Percentiles rank a stretch among this genome's conserved stretches.
These are phyloP conservation scores for Entomobrya proxima DNA, from an alignment of 2,888 invertebrate species.

Conservation along the genomic window DNA sequence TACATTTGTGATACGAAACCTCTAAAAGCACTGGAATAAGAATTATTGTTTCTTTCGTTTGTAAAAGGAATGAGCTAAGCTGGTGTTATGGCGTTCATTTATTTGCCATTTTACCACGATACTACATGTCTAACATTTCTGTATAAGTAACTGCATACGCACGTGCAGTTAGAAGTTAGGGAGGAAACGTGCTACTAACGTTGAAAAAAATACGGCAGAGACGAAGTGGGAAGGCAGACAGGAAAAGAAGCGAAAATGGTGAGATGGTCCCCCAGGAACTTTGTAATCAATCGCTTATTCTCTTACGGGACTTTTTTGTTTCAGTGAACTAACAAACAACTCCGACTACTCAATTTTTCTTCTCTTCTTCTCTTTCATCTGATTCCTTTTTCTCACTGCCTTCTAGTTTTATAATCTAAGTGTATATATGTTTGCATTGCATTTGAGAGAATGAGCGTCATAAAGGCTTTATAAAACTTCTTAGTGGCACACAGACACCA, in stretches of 20 bases:
- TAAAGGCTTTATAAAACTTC: not conserved
- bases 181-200: not conserved
- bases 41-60: no score
- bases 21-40: no score
- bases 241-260: slow-evolving; percentile 52
- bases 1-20: no score
- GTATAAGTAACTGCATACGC: no score
- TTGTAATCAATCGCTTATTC: slow-evolving; percentile 72
- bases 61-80: no score
- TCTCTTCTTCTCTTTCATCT: slow-evolving; percentile 39
- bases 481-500: not conserved
- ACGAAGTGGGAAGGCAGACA: slow-evolving; percentile 25
- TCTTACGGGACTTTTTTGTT: slow-evolving; percentile 68
- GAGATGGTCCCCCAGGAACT: slow-evolving; percentile 67
- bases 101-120: no score
- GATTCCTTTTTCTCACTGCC: not conserved
- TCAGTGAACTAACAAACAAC: slow-evolving; percentile 62
- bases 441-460: slow-evolving; percentile 14
- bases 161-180: slow-evolving; percentile 4
- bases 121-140: no score
- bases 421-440: not conserved
- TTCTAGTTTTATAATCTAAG: not conserved
- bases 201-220: not conserved
- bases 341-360: slow-evolving; percentile 57
- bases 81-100: no score